phyloP scores from a whole-genome alignment of 1,140 invertebrate species.

The Heliconius eleuchia region DNA sequence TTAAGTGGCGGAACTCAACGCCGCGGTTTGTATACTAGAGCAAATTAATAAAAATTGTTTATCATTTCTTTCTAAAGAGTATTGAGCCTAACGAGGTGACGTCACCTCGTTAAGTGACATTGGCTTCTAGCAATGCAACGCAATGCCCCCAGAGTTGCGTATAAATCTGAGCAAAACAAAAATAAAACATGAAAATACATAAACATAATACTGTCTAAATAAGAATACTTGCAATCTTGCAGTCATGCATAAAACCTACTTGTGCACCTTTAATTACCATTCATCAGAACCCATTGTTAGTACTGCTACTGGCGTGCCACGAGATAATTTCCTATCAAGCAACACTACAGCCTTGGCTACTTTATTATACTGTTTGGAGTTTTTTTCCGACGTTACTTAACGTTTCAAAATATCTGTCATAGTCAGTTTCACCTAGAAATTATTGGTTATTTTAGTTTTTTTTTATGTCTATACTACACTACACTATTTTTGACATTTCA shows the following conservation, averaged over 20 bases:
- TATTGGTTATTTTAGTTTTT: background rate
- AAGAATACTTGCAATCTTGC: background rate
- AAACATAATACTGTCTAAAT: background rate
- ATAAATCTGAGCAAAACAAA: no score
- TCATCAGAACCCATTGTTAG: constrained; percentile 1
- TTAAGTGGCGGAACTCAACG: no score
- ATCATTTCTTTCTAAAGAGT: no score
- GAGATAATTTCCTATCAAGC: constrained; percentile 3
- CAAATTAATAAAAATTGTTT: no score
- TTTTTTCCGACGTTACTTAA: background rate
- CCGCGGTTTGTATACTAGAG: no score
- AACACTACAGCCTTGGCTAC: background rate
- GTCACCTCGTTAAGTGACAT: no score
- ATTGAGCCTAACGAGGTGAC: no score
- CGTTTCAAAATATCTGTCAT: background rate
- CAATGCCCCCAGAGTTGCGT: no score
- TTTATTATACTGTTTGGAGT: background rate
- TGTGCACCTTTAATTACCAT: background rate
- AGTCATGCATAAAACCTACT: background rate
- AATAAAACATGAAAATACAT: no score
- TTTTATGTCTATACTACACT: no score
- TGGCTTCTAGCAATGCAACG: no score
- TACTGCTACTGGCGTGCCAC: background rate
- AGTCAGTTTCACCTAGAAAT: background rate
- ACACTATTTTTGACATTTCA: no score